These are phyloP conservation scores for Bombus superbus DNA, from an alignment of 1,140 invertebrate genomes.

Conservation along the genomic window DNA sequence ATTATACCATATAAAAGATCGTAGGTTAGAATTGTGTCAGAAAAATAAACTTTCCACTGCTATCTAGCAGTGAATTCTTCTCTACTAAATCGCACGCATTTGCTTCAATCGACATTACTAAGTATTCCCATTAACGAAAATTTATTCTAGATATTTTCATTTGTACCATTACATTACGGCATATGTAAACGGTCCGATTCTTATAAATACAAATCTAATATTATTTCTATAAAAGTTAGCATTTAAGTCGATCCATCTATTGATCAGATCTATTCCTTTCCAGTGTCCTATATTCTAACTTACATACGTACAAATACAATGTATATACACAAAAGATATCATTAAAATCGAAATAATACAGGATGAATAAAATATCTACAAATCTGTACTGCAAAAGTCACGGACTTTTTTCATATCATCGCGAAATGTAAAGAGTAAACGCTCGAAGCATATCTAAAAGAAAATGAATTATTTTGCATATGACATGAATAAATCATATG, in stretches of 20 bases:
- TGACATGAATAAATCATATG: too few relatives aligned
- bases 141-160: constrained; percentile 34
- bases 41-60: not conserved
- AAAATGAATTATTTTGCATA: not conserved
- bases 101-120: not conserved
- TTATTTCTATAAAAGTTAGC: not conserved
- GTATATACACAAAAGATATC: not conserved
- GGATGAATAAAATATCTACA: too few relatives aligned
- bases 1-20: too few relatives aligned
- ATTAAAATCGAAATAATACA: not conserved
- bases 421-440: too few relatives aligned
- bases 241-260: not conserved
- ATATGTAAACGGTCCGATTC: not conserved
- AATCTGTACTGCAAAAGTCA: too few relatives aligned
- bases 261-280: not conserved
- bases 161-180: constrained; percentile 28
- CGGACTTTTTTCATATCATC: too few relatives aligned
- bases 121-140: constrained; percentile 13
- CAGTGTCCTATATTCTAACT: not conserved
- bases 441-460: not conserved
- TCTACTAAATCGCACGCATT: not conserved
- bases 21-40: too few relatives aligned
- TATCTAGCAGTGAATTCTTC: not conserved
- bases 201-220: constrained; percentile 5
- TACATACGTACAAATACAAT: too few relatives aligned